Evolutionary conservation across 2,797 vertebrate species (phyloP), one percentile per base, ranked within the genome.

Genomic region (Avahi laniger): DNA sequence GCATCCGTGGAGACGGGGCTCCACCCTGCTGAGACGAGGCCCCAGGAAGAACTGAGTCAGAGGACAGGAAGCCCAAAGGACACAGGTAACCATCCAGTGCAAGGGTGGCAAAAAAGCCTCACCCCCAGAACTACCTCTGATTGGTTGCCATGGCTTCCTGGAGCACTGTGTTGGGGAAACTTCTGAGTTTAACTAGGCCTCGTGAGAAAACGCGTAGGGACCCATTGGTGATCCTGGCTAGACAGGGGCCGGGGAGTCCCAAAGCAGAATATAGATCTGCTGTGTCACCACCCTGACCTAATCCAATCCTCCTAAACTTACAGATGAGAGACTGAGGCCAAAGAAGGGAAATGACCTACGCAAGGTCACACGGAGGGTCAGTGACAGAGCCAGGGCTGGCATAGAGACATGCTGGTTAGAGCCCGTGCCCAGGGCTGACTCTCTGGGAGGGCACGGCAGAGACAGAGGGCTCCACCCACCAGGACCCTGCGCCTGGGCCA

Each of bases 1-100:
- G 54, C 35, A 11, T 73, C 12, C 0, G 4, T 0, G 4, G 9
- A 17, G 26, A 35, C 1, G 0, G 12, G 54, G 1, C 28, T 75
- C 54, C 63, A 7, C 41, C 4, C n/a, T 4, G 24, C 83, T 13
- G 65, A 33, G 28, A 28, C 30, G 50, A 24, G 48, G 41, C 3
- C 10, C 17, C 69, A 48, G 84, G 65, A 75, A 80, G 87, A 65
- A 24, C 67, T 2, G 22, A 33, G 61, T 14, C 33, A 4, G 1
- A 30, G n/a, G 11, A 30, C 24, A 48, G 14, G 1, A 52, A 69
- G 59, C 43, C 81, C 50, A 59, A 14, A 28, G 26, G 17, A 41
- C 59, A 78, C 24, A 26, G 24, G 4, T 15, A 1, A 41, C 22
- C 24, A 9, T 28, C 30, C 9, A 1, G 26, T 15, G 22, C 61